Conservation (phyloP, 1,140 invertebrate genomes). For the Brachionus sp. region DNA sequence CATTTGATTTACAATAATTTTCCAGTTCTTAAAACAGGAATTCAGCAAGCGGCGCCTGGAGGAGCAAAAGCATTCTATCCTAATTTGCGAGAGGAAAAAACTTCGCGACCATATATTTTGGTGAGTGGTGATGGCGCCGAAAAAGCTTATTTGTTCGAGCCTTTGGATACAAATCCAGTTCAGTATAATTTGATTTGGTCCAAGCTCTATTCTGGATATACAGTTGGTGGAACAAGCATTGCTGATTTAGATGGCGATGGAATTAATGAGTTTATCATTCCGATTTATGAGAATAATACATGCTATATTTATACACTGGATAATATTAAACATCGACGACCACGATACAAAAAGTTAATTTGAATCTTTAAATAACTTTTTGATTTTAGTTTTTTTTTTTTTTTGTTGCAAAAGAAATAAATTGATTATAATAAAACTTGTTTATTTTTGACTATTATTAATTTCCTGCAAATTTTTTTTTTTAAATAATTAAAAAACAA, state of each 20-base stretch:
- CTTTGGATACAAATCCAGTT: slow-evolving; percentile 9
- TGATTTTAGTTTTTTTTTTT: too few relatives aligned
- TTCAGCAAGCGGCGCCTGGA: slow-evolving; percentile 20
- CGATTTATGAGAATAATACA: slow-evolving; percentile 40
- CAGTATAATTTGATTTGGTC: slow-evolving; percentile 15
- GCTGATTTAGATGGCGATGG: slow-evolving; percentile 36
- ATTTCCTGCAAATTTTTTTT: too few relatives aligned
- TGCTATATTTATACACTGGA: slow-evolving; percentile 22
- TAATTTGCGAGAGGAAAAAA: not conserved
- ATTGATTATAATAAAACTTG: not conserved
- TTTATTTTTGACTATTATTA: too few relatives aligned
- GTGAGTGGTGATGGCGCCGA: slow-evolving; percentile 24
- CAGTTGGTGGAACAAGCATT: slow-evolving; percentile 33
- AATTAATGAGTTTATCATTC: slow-evolving; percentile 14
- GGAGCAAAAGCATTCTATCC: slow-evolving; percentile 39
- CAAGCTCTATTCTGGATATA: slow-evolving; percentile 16
- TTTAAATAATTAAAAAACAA: too few relatives aligned
- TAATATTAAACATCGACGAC: not conserved
- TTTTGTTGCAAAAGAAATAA: not conserved
- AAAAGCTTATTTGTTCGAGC: slow-evolving; percentile 37
- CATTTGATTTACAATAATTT: slow-evolving; percentile 28
- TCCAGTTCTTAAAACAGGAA: slow-evolving; percentile 14
- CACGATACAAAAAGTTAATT: not conserved
- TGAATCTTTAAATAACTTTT: not conserved
- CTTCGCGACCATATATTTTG: not conserved